Evolutionary conservation across 2,888 invertebrate species (phyloP).

Genomic region (Torymus aiolomorphi): DNA sequence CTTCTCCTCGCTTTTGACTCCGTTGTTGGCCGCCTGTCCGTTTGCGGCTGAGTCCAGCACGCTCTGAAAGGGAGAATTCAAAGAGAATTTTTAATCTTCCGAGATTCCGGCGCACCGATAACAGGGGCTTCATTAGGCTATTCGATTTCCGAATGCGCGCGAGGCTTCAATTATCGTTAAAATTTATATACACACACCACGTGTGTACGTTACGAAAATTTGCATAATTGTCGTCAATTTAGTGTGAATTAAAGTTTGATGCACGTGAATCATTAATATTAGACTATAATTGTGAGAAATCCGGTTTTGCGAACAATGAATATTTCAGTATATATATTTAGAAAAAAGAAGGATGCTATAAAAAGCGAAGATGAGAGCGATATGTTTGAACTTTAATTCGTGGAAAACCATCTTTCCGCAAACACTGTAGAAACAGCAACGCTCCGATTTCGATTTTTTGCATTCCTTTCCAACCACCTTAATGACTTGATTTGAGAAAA

Average conservation of each 20-base stretch:
- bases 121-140: background rate
- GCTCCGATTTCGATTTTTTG: too few relatives aligned
- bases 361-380: too few relatives aligned
- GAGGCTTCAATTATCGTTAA: background rate
- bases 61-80: conserved; percentile 27
- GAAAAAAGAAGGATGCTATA: background rate
- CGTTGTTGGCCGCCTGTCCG: conserved; percentile 15
- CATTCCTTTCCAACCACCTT: too few relatives aligned
- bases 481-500: too few relatives aligned
- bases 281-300: background rate
- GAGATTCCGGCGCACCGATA: too few relatives aligned
- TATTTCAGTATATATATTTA: background rate
- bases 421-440: too few relatives aligned
- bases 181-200: background rate
- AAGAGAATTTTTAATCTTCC: background rate
- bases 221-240: conserved; percentile 19
- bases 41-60: conserved; percentile 2
- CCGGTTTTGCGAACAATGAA: background rate
- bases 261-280: background rate
- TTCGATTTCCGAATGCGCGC: background rate
- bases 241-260: background rate
- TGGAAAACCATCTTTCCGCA: background rate
- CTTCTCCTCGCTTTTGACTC: background rate
- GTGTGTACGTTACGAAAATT: background rate
- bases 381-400: background rate